phyloP scores from a whole-genome alignment of 2,888 invertebrate genomes.

The Antitype chi region DNA sequence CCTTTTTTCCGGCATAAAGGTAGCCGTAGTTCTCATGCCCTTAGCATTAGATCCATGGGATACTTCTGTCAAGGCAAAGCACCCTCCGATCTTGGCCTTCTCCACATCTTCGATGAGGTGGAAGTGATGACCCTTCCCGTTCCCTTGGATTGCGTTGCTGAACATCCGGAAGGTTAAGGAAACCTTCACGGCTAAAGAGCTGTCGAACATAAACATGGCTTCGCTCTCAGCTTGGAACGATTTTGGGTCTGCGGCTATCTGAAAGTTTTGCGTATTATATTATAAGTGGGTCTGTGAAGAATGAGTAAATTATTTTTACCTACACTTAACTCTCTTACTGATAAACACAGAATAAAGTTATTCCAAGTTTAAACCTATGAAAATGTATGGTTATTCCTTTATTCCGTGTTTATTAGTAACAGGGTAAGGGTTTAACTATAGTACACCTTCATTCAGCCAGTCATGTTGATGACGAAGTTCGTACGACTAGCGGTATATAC shows the following conservation, averaged over 20 bases:
- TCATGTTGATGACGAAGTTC: too few relatives aligned
- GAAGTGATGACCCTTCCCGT: constrained; percentile 92
- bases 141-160: constrained; percentile 91
- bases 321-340: too few relatives aligned
- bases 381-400: too few relatives aligned
- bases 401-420: too few relatives aligned
- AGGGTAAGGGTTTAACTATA: too few relatives aligned
- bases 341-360: too few relatives aligned
- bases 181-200: constrained; percentile 92
- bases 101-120: constrained; percentile 87
- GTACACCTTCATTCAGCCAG: too few relatives aligned
- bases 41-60: constrained; percentile 97
- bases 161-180: constrained; percentile 93
- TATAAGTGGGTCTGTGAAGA: too few relatives aligned
- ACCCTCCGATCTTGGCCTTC: constrained; percentile 83
- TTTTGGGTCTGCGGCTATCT: constrained; percentile 88
- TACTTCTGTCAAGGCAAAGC: constrained; percentile 97
- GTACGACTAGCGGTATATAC: too few relatives aligned
- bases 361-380: too few relatives aligned
- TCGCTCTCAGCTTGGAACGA: constrained; percentile 87
- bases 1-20: constrained; percentile 93
- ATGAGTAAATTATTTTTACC: too few relatives aligned
- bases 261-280: constrained; percentile 25
- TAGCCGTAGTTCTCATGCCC: constrained; percentile 96
- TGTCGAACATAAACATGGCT: constrained; percentile 91